Conservation (phyloP, 1,140 invertebrate genomes). For the Kradibia gibbosae region DNA sequence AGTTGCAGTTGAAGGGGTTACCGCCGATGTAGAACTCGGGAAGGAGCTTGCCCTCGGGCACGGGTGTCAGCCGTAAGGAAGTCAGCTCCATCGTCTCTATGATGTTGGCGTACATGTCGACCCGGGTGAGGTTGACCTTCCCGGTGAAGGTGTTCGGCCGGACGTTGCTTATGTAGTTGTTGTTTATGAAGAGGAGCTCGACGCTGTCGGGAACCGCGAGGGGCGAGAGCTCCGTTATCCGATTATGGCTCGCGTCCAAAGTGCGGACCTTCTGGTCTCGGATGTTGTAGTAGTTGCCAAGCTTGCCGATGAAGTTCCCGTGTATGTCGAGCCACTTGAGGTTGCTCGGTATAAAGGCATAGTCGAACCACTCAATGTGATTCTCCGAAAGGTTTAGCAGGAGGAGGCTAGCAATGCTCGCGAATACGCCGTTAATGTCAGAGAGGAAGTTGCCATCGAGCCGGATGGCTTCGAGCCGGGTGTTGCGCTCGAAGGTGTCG, state of each 20-base stretch:
- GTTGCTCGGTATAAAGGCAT: constrained; percentile 88
- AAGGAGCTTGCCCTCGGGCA: constrained; percentile 78
- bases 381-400: constrained; percentile 94
- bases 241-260: constrained; percentile 89
- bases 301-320: constrained; percentile 87
- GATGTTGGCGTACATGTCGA: constrained; percentile 92
- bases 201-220: constrained; percentile 91
- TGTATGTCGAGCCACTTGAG: constrained; percentile 93
- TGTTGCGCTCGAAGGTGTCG: constrained; percentile 86
- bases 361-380: constrained; percentile 92
- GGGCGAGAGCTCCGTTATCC: constrained; percentile 84
- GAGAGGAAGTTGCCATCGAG: constrained; percentile 89
- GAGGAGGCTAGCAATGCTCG: constrained; percentile 83
- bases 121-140: constrained; percentile 86
- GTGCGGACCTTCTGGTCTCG: constrained; percentile 80
- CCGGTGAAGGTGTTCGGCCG: constrained; percentile 88
- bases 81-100: constrained; percentile 86
- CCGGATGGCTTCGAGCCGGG: constrained; percentile 85
- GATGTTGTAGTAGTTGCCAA: constrained; percentile 90
- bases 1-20: constrained; percentile 93
- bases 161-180: constrained; percentile 87
- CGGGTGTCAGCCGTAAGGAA: constrained; percentile 82
- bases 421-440: constrained; percentile 90
- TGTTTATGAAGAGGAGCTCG: constrained; percentile 90
- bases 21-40: constrained; percentile 91